phyloP scores from a whole-genome alignment of 1,140 invertebrate genomes.

The Dysdera silvatica region DNA sequence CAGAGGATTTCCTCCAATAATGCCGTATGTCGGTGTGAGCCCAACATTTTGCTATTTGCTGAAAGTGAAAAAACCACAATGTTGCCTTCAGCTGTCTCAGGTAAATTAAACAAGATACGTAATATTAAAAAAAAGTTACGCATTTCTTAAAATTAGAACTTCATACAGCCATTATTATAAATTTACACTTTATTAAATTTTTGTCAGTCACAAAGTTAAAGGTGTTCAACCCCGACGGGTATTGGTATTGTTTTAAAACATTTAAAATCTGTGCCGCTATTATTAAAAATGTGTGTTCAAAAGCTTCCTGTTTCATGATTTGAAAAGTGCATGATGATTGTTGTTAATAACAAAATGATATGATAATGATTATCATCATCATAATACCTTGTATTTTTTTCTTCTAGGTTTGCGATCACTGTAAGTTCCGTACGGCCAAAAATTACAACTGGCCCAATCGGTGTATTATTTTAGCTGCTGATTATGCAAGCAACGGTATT shows the following conservation, averaged over 20 bases:
- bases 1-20: slow-evolving; percentile 93
- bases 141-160: too few relatives aligned
- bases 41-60: slow-evolving; percentile 94
- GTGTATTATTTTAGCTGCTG: slow-evolving; percentile 91
- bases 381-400: neutral
- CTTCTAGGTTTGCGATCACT: slow-evolving; percentile 77
- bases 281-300: too few relatives aligned
- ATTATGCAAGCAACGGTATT: slow-evolving; percentile 95
- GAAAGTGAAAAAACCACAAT: slow-evolving; percentile 90
- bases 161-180: too few relatives aligned
- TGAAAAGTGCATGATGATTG: too few relatives aligned
- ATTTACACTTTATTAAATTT: too few relatives aligned
- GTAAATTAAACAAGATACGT: slow-evolving; percentile 47
- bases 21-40: slow-evolving; percentile 94
- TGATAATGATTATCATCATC: too few relatives aligned
- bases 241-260: too few relatives aligned
- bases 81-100: slow-evolving; percentile 89
- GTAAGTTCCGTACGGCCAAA: slow-evolving; percentile 79
- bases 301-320: too few relatives aligned
- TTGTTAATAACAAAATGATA: too few relatives aligned
- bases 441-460: slow-evolving; percentile 95
- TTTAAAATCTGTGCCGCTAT: too few relatives aligned
- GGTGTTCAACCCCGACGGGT: too few relatives aligned
- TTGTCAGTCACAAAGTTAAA: too few relatives aligned
- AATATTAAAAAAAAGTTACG: neutral